Evolutionary conservation across 2,888 invertebrate genomes (phyloP), one percentile per base, ranked within the genome.

Genomic region (Helicoverpa assulta): DNA sequence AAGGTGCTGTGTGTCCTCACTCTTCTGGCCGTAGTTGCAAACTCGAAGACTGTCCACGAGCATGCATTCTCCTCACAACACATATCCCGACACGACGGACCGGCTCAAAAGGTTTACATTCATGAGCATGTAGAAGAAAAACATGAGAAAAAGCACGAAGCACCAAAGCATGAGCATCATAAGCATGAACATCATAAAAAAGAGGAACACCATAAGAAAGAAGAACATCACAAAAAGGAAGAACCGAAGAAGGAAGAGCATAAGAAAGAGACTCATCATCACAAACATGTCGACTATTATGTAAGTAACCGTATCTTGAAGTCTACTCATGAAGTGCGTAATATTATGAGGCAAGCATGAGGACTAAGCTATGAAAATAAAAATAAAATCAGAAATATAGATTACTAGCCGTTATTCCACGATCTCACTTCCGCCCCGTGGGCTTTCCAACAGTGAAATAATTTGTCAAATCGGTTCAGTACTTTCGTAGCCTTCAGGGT

Each of bases 11-110:
- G 64, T 59, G 18, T 19, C 16, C 10, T 72, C 47, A 56, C 29
- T 1, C 51, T 79, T 5, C 50, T 79, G 16, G 52, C 43, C 8
- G 8, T 72, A 40, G 26, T 43, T 14, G 37, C 51, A 4, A 58
- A 76, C 1, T 55, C 73, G 2, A 64, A 58, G 0, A 59, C 55
- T 1, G 43, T 73, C 12, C 67, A 80, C 52, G 67, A 54, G 1
- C 67, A 73, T 18, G 78, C 73, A 8, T 70, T 68, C n/a, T 80
- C 81, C 16, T 81, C 78, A 3, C 81, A 81, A 37, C 37, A 77
- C 14, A 66, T 80, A 16, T 40, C 60, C 6, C 59, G 73, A 12
- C 78, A 80, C 8, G 81, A 80, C 21, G 78, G 70, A 7, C 81
- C 62, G 47, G 57, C 63, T 7, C 73, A 81, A 18, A 64, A 68